These are phyloP conservation scores for Pseudopipra pipra DNA, from an alignment of 2,113 vertebrate genomes.

Conservation along the genomic window DNA sequence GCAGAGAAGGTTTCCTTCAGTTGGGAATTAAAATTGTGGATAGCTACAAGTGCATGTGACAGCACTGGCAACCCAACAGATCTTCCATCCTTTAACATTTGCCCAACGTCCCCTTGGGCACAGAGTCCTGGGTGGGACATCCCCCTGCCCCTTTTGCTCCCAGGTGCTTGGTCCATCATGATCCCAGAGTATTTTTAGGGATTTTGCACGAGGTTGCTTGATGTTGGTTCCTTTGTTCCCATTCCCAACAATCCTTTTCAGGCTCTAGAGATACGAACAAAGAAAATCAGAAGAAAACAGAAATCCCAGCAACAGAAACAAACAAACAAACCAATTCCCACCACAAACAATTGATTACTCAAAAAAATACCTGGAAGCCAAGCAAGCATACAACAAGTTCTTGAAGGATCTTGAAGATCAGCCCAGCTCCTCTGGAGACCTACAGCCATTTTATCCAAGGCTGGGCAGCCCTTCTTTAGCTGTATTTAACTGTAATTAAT, in stretches of 20 bases:
- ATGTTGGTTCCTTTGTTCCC: background rate
- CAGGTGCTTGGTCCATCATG: background rate
- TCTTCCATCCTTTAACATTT: background rate
- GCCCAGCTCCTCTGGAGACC: background rate
- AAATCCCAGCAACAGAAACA: fast-evolving
- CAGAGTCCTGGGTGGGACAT: background rate
- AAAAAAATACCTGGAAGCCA: background rate
- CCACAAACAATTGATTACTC: too few species aligned
- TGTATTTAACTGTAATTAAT: background rate
- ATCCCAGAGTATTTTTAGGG: background rate
- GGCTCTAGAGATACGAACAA: background rate
- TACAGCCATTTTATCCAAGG: background rate
- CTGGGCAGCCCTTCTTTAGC: background rate
- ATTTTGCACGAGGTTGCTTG: background rate
- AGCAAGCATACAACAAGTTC: background rate
- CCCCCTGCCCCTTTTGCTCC: background rate
- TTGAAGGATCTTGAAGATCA: background rate
- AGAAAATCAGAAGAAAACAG: background rate
- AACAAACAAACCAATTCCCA: background rate
- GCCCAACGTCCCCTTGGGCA: background rate
- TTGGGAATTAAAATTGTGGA: background rate
- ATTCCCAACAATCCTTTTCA: fast-evolving
- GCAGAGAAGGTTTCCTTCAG: background rate
- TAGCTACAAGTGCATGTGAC: background rate
- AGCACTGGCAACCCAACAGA: background rate